A percentile compares a stretch with the other conserved stretches of the same genome.
phyloP scores from a whole-genome alignment of 1,140 invertebrate species.

The Macrobrachium rosenbergii region DNA sequence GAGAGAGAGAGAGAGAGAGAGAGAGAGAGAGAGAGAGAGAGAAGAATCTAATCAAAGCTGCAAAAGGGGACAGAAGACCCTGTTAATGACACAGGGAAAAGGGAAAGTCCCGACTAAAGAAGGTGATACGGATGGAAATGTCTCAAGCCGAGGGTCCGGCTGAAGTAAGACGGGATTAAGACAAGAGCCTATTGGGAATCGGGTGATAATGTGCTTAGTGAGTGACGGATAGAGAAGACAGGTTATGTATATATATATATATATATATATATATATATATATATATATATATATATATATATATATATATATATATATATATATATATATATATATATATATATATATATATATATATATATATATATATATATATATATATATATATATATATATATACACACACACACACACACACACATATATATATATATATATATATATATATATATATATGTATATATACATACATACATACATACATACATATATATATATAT shows the following conservation, averaged over 20 bases:
- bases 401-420: neutral
- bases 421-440: constrained; percentile 11
- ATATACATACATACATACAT: neutral
- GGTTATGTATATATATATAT: neutral
- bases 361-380: neutral
- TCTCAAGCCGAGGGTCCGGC: too few relatives aligned
- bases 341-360: neutral
- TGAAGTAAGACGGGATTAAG: neutral
- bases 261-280: neutral
- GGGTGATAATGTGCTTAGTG: neutral
- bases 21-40: too few relatives aligned
- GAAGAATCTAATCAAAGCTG: too few relatives aligned
- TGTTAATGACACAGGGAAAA: too few relatives aligned
- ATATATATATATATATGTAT: neutral
- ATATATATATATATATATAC: neutral
- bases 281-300: neutral
- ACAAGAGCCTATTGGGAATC: neutral
- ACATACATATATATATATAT: constrained; percentile 6
- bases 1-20: too few relatives aligned
- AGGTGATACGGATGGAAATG: neutral
- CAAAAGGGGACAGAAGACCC: too few relatives aligned
- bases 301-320: constrained; percentile 10
- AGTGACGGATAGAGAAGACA: neutral
- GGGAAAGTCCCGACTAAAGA: neutral
- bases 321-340: neutral